Percentiles rank a stretch among this genome's conserved stretches.
Conservation (phyloP, 2,113 vertebrate genomes). For the Thalassarche chlororhynchos region DNA sequence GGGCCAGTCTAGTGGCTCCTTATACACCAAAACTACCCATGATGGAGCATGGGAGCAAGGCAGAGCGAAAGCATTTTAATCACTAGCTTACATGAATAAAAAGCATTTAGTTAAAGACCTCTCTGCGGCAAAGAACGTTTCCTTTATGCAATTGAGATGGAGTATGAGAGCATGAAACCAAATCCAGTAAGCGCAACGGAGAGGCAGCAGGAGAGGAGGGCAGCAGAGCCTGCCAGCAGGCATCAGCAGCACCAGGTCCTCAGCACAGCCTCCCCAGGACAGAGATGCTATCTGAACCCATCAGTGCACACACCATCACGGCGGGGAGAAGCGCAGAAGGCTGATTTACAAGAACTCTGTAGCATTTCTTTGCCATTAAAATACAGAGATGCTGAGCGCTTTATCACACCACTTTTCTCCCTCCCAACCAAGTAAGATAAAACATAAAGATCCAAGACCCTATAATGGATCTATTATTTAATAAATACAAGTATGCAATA, state of each 20-base stretch:
- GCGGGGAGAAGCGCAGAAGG: accelerated
- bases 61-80: neutral
- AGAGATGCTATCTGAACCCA: accelerated
- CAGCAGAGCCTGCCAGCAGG: neutral
- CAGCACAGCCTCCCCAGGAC: neutral
- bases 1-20: neutral
- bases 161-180: neutral
- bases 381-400: neutral
- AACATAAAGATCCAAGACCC: neutral
- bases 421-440: neutral
- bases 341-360: accelerated
- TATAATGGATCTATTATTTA: neutral
- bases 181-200: accelerated
- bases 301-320: accelerated
- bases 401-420: neutral
- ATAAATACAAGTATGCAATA: neutral
- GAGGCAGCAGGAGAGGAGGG: neutral
- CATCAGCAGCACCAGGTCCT: neutral
- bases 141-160: neutral
- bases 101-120: neutral
- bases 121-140: neutral
- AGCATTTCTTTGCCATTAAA: neutral
- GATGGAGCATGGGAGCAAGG: accelerated
- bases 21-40: accelerated
- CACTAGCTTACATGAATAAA: neutral